Evolutionary conservation across 2,888 invertebrate genomes (phyloP).

Genomic region (Pachliopta kotzebuea): DNA sequence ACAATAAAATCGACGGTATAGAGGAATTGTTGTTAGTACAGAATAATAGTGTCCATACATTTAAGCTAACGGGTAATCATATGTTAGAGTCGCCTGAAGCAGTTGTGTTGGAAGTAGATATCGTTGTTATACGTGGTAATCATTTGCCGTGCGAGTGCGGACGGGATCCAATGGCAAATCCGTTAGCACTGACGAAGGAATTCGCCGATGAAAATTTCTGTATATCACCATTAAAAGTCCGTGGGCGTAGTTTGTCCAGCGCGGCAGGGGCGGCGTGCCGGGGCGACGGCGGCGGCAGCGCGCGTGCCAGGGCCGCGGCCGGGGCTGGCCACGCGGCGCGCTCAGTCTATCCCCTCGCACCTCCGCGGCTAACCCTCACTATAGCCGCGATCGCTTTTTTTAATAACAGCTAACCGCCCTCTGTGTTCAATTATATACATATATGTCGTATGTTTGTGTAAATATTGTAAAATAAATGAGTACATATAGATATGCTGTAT

Average conservation of each 20-base stretch:
- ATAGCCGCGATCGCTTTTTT: constrained; percentile 60
- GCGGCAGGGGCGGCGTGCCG: constrained; percentile 64
- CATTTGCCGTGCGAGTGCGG: constrained; percentile 95
- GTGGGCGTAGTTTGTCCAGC: constrained; percentile 86
- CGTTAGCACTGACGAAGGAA: constrained; percentile 84
- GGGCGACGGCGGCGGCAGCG: constrained; percentile 66
- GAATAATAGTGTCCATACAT: constrained; percentile 85
- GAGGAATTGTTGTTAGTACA: constrained; percentile 86
- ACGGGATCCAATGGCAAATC: constrained; percentile 87
- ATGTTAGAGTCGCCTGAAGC: constrained; percentile 89
- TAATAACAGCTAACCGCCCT: constrained; percentile 65
- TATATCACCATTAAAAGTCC: constrained; percentile 91
- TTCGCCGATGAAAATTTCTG: constrained; percentile 90
- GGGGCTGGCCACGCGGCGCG: constrained; percentile 41
- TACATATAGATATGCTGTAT: constrained; percentile 66
- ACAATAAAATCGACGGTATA: constrained; percentile 92
- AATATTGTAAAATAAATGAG: constrained; percentile 75
- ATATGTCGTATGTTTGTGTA: constrained; percentile 62
- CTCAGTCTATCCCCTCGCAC: constrained; percentile 41
- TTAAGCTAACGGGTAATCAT: constrained; percentile 91
- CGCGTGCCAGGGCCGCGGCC: constrained; percentile 53
- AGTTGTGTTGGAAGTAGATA: constrained; percentile 86
- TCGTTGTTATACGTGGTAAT: constrained; percentile 86
- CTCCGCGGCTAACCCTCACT: constrained; percentile 39
- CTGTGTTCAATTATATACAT: constrained; percentile 61